Base-by-base conservation (phyloP, 2,113 vertebrate genomes). In the Ptyas mucosa region DNA sequence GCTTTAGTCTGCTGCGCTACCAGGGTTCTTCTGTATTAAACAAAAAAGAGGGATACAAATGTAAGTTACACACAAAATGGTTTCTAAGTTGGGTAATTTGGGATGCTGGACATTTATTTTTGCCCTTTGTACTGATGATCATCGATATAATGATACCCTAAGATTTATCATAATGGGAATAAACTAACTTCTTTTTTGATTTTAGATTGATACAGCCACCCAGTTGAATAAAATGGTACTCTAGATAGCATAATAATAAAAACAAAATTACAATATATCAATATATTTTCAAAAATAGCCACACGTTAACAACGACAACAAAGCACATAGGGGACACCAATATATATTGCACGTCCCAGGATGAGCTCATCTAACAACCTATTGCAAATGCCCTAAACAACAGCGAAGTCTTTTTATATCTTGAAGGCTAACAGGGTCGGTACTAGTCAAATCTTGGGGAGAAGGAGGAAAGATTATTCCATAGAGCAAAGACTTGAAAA, bases 31-130 rank as follows among this genome's bases (percentile, higher is more conserved):
- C 3, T 39, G 81, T 91, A 86, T 92, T 85, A 61, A 86, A 10
- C 12, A 87, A 46, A 85, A 88, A 93, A 94, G n/a, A 43, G n/a
- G 2, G 43, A 89, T 61, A 20, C 57, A 96, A 29, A 29, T 81
- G 92, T 39, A 96, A 93, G 14, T 92, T 90, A 57, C 64, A 90
- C 21, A 91, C 8, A 29, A 93, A 91, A 88, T 92, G 11, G n/a
- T 88, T 94, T 93, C 85, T 46, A 69, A 81, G 52, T 93, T 95
- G 58, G 54, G 9, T 75, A 23, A 54, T 88, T 55, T 54, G 54
- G 20, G 18, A 34, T 24, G 23, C 23, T 11, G 9, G 26, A 29
- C 43, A 49, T 86, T 46, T 24, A 24, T 87, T 87, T 87, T 87
- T 20, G 11, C 46, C n/a, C 85, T 24, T 12, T 88, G 52, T n/a